phyloP scores from a whole-genome alignment of 2,797 vertebrate genomes.

The Rousettus madagascariensis region DNA sequence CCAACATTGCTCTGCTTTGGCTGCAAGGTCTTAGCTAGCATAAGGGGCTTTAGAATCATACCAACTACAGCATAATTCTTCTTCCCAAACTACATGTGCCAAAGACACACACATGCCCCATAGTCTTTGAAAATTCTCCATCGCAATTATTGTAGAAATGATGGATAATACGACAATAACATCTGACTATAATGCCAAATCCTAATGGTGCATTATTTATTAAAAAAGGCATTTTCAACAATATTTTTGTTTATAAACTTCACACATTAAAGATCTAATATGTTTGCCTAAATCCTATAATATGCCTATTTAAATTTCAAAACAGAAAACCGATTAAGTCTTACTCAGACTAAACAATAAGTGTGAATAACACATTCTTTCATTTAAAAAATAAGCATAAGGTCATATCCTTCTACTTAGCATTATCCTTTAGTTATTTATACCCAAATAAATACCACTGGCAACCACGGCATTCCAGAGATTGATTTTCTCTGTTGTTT shows the following conservation, averaged over 20 bases:
- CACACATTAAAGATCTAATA: not conserved
- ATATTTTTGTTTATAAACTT: not conserved
- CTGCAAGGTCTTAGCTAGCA: not conserved
- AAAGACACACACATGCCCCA: not conserved
- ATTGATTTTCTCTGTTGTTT: not conserved
- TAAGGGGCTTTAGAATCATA: not conserved
- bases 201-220: not conserved
- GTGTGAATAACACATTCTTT: not conserved
- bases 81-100: not conserved
- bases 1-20: not conserved
- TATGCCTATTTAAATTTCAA: slow-evolving; percentile 23
- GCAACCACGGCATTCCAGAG: not conserved
- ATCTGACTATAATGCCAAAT: not conserved
- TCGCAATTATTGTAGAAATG: not conserved
- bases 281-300: not conserved
- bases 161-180: not conserved
- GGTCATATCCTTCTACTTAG: not conserved
- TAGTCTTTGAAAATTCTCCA: not conserved
- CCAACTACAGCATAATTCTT: not conserved
- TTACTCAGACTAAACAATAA: not conserved
- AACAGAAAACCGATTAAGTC: slow-evolving; percentile 25
- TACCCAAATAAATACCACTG: not conserved
- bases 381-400: not conserved
- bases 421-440: not conserved
- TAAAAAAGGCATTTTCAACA: not conserved